Conservation (phyloP, 2,888 invertebrate species). For the Campaea margaritaria region DNA sequence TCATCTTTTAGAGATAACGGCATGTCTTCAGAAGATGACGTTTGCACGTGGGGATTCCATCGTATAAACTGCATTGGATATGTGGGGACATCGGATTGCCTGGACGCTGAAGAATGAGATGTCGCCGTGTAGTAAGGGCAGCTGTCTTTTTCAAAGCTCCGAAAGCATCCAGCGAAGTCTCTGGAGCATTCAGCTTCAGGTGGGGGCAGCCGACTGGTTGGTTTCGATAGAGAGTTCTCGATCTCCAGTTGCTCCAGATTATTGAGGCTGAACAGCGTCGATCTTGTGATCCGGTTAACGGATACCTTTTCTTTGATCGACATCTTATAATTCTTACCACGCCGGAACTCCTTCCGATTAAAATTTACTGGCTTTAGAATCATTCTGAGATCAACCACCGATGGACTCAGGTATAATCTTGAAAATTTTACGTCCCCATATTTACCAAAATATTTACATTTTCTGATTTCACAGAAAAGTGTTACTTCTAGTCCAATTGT, state of each 20-base stretch:
- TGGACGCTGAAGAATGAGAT: constrained; percentile 44
- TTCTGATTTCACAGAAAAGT: too few relatives aligned
- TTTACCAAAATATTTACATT: constrained; percentile 17
- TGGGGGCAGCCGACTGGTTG: constrained; percentile 42
- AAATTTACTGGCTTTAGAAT: constrained; percentile 33
- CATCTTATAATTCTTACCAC: constrained; percentile 18
- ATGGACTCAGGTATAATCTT: too few relatives aligned
- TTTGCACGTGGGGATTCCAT: constrained; percentile 52
- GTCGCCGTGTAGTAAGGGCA: constrained; percentile 50
- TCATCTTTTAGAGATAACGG: constrained; percentile 10
- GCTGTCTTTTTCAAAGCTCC: constrained; percentile 35
- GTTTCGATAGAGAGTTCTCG: constrained; percentile 50
- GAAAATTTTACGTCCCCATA: constrained; percentile 46
- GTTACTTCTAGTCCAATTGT: constrained; percentile 32
- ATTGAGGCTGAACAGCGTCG: constrained; percentile 45
- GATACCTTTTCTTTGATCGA: constrained; percentile 26
- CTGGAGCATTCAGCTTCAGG: constrained; percentile 30
- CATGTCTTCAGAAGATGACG: constrained; percentile 40
- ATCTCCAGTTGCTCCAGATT: constrained; percentile 45
- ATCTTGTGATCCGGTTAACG: constrained; percentile 23
- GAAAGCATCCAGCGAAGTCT: constrained; percentile 56
- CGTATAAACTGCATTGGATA: constrained; percentile 51
- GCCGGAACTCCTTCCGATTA: constrained; percentile 29
- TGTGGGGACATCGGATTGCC: constrained; percentile 37
- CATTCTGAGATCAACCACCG: constrained; percentile 26